Evolutionary conservation across 2,797 vertebrate species (phyloP).

Genomic region (Darevskia nairensis): DNA sequence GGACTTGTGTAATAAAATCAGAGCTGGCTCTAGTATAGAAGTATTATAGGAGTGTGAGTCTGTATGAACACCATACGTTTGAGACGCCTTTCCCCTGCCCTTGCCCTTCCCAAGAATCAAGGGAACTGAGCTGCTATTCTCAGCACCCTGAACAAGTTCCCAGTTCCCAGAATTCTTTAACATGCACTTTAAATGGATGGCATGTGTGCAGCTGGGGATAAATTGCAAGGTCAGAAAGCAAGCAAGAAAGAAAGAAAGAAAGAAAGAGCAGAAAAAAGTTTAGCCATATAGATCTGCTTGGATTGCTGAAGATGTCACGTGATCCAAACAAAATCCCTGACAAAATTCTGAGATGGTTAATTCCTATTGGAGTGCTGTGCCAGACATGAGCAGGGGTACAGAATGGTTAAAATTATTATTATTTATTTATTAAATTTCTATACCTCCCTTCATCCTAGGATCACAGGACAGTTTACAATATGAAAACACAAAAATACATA

Average conservation of each 20-base stretch:
- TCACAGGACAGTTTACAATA: no score
- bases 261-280: neutral
- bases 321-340: neutral
- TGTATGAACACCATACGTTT: no score
- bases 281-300: neutral
- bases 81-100: no score
- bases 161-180: no score
- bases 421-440: no score
- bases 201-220: neutral
- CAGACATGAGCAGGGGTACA: slow-evolving; percentile 47
- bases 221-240: neutral
- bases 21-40: neutral
- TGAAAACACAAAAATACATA: no score
- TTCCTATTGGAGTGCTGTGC: slow-evolving; percentile 48
- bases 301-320: neutral
- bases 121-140: no score
- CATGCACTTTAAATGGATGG: neutral
- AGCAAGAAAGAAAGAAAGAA: neutral
- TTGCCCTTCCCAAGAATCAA: no score
- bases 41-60: neutral
- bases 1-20: neutral
- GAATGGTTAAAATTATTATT: no score
- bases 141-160: no score
- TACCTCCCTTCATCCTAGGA: no score
- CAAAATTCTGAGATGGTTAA: slow-evolving; percentile 45